Base-by-base conservation (phyloP, 2,797 vertebrate genomes). In the Limnodromus scolopaceus region DNA sequence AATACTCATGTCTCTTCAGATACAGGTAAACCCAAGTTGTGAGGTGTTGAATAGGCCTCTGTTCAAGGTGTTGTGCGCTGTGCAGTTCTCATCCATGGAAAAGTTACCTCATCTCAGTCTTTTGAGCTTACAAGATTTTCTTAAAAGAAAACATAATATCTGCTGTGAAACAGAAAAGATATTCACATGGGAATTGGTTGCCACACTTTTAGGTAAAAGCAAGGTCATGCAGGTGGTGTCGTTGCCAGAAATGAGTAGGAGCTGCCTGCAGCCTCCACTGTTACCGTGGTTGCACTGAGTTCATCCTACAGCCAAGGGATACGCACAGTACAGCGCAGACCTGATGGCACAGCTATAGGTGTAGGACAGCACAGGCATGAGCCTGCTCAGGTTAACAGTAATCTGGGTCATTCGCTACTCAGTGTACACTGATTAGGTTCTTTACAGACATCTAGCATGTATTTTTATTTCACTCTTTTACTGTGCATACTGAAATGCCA, bases 241-340 rank as follows among this genome's bases (percentile, higher is more conserved):
- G 18, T 7, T 48, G 7, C 6, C 22, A 1, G 0, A 11, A 34
- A 12, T 13, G 23, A 46, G 16, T 34, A 27, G 12, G 36, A 87
- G 27, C 25, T 61, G 9, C 38, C 23, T 13, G 13, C 3, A 27
- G 34, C 3, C 6, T 84, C 9, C 69, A 46, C 16, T 41, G 54
- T n/a, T 60, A 41, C 2, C 3, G 2, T 45, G 28, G 3, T 4
- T 15, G 39, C 15, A 10, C 19, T n/a, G 2, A 0, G 4, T 7
- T 15, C 48, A 27, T 25, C 25, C 54, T 68, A 12, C 27, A 80
- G 41, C 30, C 43, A 36, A 61, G 10, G 22, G 11, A 24, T 15
- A 9, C 1, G 1, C 27, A 23, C 48, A 48, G 58, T 32, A 24
- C 20, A 55, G 63, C 2, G 6, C 23, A 58, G 43, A 3, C 9